phyloP scores from a whole-genome alignment of 2,888 invertebrate genomes.

The Drosophila ochracea region DNA sequence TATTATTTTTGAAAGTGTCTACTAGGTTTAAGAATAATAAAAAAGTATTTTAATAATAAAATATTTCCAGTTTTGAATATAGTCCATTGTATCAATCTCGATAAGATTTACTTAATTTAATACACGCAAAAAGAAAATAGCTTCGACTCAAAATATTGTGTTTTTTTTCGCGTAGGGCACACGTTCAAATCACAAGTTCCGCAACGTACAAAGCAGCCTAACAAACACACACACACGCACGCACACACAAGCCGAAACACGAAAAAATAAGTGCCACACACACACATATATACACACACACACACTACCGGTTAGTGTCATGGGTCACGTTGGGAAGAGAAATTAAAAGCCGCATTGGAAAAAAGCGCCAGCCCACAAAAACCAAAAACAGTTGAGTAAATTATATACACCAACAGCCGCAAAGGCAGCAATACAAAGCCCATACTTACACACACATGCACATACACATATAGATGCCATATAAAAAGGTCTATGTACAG shows the following conservation, averaged over 20 bases:
- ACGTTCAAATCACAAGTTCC: constrained; percentile 30
- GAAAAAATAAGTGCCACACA: constrained; percentile 1
- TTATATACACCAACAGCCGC: constrained; percentile 69
- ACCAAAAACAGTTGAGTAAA: constrained; percentile 77
- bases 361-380: constrained; percentile 71
- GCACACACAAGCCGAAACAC: not conserved
- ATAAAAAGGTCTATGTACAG: constrained; percentile 77
- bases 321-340: constrained; percentile 26
- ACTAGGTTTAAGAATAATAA: not conserved
- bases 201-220: constrained; percentile 39
- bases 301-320: constrained; percentile 57
- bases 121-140: not conserved
- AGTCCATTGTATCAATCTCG: not conserved
- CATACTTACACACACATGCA: constrained; percentile 19
- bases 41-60: not conserved
- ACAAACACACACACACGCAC: constrained; percentile 13
- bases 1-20: not conserved
- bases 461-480: constrained; percentile 24
- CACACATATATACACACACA: constrained; percentile 1
- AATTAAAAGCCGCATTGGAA: constrained; percentile 64
- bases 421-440: constrained; percentile 28
- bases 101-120: not conserved
- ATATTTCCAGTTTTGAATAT: not conserved
- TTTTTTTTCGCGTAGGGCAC: constrained; percentile 33
- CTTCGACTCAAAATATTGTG: not conserved